A percentile compares a stretch with the other conserved stretches of the same genome.
These are phyloP conservation scores for Tachina fera DNA, from an alignment of 2,888 invertebrate genomes.

Conservation along the genomic window DNA sequence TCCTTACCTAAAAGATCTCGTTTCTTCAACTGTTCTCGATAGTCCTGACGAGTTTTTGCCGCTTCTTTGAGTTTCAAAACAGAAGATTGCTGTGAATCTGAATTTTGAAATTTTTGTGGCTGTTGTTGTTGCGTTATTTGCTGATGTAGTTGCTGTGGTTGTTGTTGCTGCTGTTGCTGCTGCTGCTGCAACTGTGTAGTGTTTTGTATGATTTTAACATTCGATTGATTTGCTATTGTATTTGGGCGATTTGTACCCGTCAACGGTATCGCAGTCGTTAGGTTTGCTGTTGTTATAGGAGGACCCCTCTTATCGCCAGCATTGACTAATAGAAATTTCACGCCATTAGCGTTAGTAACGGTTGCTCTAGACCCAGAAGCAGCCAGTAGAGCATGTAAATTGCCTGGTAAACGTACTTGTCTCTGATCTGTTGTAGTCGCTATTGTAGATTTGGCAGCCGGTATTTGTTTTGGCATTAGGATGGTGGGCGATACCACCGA, in stretches of 20 bases:
- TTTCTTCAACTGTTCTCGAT: constrained; percentile 75
- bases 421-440: constrained; percentile 31
- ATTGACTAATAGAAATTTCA: constrained; percentile 82
- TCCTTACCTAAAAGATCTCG: constrained; percentile 64
- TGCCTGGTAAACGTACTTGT: constrained; percentile 60
- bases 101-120: constrained; percentile 7
- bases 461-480: constrained; percentile 79
- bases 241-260: constrained; percentile 50
- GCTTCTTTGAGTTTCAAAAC: constrained; percentile 29
- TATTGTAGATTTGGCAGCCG: constrained; percentile 53
- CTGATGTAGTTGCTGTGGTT: constrained; percentile 65
- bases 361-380: constrained; percentile 56
- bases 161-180: constrained; percentile 51
- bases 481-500: constrained; percentile 83
- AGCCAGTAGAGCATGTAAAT: constrained; percentile 61
- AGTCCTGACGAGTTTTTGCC: constrained; percentile 26
- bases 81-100: not conserved
- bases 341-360: constrained; percentile 78
- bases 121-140: constrained; percentile 59
- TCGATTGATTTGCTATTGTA: constrained; percentile 37
- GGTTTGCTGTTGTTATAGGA: constrained; percentile 53
- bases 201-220: constrained; percentile 66
- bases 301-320: constrained; percentile 72
- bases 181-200: constrained; percentile 61
- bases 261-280: constrained; percentile 52